Percentiles rank a stretch among this genome's conserved stretches.
phyloP scores from a whole-genome alignment of 2,113 vertebrate species.

The Calyptommatus sinebrachiatus region DNA sequence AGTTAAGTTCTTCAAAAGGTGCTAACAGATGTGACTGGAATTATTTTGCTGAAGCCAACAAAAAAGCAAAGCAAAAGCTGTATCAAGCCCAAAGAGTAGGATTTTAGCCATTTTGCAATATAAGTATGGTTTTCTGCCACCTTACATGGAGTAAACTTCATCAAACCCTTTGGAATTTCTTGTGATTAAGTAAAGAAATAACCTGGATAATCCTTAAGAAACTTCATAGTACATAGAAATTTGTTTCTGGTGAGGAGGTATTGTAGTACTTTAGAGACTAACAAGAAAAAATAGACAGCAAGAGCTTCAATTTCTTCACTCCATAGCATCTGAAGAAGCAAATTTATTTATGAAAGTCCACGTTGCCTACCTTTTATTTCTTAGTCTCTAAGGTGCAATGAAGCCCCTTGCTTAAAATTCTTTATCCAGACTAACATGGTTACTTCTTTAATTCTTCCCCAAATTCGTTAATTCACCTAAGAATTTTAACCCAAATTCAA shows the following conservation, averaged over 20 bases:
- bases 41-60: background rate
- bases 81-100: background rate
- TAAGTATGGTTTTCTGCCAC: background rate
- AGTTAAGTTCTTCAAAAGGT: too few species aligned
- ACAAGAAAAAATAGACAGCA: too few species aligned
- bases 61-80: background rate
- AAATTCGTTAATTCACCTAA: constrained; percentile 39
- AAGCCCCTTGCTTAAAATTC: too few species aligned
- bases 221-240: constrained; percentile 31
- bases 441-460: too few species aligned
- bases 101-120: background rate
- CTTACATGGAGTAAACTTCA: background rate
- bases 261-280: too few species aligned
- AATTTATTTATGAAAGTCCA: too few species aligned
- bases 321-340: too few species aligned
- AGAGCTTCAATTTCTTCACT: too few species aligned
- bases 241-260: background rate
- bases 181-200: background rate
- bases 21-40: background rate
- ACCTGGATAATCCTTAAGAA: constrained; percentile 26
- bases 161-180: background rate
- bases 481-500: constrained; percentile 35
- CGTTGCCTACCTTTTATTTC: too few species aligned
- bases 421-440: too few species aligned
- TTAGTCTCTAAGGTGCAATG: too few species aligned